phyloP scores from a whole-genome alignment of 2,888 invertebrate species.

The Slavum lentiscoides region DNA sequence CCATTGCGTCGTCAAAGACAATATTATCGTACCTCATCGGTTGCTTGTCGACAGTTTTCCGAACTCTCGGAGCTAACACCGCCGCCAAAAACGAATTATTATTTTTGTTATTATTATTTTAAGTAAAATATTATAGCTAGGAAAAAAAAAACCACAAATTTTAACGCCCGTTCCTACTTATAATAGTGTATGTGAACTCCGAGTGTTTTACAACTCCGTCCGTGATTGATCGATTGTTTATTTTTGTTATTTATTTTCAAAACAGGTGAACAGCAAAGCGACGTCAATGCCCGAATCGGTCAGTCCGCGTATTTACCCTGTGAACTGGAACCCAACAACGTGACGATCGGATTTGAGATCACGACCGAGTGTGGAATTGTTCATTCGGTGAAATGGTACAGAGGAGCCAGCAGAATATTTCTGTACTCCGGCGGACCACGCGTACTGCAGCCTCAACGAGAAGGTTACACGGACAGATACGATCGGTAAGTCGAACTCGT shows the following conservation, averaged over 20 bases:
- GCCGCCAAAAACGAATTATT: no score
- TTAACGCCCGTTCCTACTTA: no score
- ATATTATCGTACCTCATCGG: no score
- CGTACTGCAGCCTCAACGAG: constrained; percentile 69
- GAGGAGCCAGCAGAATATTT: constrained; percentile 72
- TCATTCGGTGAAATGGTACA: constrained; percentile 85
- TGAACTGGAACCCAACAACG: constrained; percentile 60
- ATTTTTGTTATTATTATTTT: no score
- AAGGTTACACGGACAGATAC: constrained; percentile 73
- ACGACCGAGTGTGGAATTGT: constrained; percentile 73
- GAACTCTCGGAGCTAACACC: no score
- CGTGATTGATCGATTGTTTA: no score
- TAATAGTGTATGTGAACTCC: no score
- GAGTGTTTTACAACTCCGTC: no score
- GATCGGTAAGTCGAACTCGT: constrained; percentile 10
- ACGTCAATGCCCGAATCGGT: constrained; percentile 71
- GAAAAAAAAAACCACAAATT: no score
- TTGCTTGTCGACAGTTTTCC: no score
- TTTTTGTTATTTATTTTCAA: not conserved
- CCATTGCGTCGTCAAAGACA: no score
- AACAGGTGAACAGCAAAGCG: constrained; percentile 60
- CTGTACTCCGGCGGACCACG: constrained; percentile 74
- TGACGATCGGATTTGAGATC: constrained; percentile 38
- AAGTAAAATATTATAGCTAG: no score
- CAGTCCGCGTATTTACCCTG: constrained; percentile 73